These are phyloP conservation scores for Dendrophyllia cribrosa DNA, from an alignment of 64 coral and sea anemone genomes.

Conservation along the genomic window DNA sequence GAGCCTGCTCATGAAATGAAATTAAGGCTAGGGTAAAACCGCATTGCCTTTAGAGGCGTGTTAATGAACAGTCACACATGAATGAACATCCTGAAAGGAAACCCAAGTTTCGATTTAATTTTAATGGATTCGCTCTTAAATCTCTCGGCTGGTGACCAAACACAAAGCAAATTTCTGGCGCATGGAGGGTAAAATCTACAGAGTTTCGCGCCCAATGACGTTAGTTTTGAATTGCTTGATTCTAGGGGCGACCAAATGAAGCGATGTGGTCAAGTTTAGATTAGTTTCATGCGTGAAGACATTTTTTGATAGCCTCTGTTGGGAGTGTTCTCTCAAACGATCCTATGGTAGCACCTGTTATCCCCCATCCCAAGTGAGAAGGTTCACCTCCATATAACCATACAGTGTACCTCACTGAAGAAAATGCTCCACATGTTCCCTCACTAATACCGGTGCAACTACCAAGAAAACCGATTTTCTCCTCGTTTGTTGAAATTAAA, in stretches of 20 bases:
- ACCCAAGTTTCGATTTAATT: slow-evolving; percentile 68
- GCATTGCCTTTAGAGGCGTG: slow-evolving; percentile 11
- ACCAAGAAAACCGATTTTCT: too few relatives aligned
- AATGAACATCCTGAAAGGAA: slow-evolving; percentile 59
- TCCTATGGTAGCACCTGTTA: not conserved
- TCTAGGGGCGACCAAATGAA: not conserved
- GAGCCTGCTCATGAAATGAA: not conserved
- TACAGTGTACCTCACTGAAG: too few relatives aligned
- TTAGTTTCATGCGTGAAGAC: not conserved
- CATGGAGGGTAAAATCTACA: slow-evolving; percentile 27
- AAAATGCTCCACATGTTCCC: too few relatives aligned
- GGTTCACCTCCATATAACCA: too few relatives aligned
- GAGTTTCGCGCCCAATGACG: not conserved
- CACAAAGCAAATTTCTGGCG: slow-evolving; percentile 45
- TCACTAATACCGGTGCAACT: too few relatives aligned
- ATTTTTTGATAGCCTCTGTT: slow-evolving; percentile 14
- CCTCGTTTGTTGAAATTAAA: too few relatives aligned
- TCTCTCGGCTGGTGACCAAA: slow-evolving; percentile 70
- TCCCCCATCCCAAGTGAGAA: too few relatives aligned
- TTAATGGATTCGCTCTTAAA: slow-evolving; percentile 70
- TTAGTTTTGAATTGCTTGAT: not conserved
- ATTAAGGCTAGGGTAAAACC: slow-evolving; percentile 14
- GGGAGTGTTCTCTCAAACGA: slow-evolving; percentile 13
- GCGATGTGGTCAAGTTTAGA: not conserved
- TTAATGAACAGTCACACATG: slow-evolving; percentile 47